A percentile compares a stretch with the other conserved stretches of the same genome.
Conservation (phyloP, 2,888 invertebrate species). For the Colostygia pectinataria region DNA sequence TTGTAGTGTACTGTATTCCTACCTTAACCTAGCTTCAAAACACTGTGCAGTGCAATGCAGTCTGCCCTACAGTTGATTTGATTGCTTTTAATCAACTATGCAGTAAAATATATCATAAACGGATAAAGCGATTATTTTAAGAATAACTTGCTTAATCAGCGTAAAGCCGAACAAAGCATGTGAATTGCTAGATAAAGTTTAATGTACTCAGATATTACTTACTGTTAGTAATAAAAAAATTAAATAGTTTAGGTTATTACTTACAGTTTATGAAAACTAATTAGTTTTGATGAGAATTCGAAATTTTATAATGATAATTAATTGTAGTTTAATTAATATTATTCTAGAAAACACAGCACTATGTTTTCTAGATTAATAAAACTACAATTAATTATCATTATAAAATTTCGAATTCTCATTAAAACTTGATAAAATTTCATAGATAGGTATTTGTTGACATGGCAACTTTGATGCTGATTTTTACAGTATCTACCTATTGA, state of each 20-base stretch:
- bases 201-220: slow-evolving; percentile 1
- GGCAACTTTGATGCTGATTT: too few relatives aligned
- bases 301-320: slow-evolving; percentile 4
- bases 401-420: slow-evolving; percentile 4
- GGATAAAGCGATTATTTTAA: slow-evolving; percentile 21
- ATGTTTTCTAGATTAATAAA: too few relatives aligned
- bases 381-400: too few relatives aligned
- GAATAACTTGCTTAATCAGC: slow-evolving; percentile 14
- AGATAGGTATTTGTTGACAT: too few relatives aligned
- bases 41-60: slow-evolving; percentile 32
- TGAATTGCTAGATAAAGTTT: slow-evolving; percentile 3
- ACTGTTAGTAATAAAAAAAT: background rate
- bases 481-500: too few relatives aligned
- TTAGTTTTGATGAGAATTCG: slow-evolving; percentile 3
- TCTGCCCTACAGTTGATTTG: slow-evolving; percentile 43
- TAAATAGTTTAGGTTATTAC: slow-evolving; percentile 3
- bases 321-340: too few relatives aligned
- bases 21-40: slow-evolving; percentile 42
- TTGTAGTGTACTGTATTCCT: slow-evolving; percentile 31
- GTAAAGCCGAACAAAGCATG: slow-evolving; percentile 11
- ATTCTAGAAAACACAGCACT: too few relatives aligned
- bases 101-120: slow-evolving; percentile 20
- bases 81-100: slow-evolving; percentile 45
- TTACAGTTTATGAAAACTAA: background rate
- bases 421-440: too few relatives aligned